Conservation (phyloP, 2,113 vertebrate species). For the Dendropsophus ebraccatus region DNA sequence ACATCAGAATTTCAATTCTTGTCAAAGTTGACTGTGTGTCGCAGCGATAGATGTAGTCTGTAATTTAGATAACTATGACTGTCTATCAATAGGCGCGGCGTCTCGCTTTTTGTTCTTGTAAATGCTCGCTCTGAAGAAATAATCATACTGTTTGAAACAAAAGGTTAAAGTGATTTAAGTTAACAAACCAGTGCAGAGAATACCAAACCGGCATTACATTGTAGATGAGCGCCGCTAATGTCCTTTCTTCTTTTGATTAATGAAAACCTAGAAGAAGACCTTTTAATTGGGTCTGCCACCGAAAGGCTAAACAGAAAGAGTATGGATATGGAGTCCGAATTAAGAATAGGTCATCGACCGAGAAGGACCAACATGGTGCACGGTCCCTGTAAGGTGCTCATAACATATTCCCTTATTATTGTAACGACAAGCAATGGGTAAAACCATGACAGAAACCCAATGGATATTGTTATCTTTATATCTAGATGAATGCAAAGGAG, state of each 20-base stretch:
- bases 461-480: no score
- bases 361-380: background rate
- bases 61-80: constrained; percentile 47
- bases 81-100: constrained; percentile 31
- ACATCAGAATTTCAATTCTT: constrained; percentile 32
- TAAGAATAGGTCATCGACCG: background rate
- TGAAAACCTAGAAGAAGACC: background rate
- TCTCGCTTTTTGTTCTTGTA: constrained; percentile 21
- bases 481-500: no score
- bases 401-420: background rate
- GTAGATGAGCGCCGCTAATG: background rate
- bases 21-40: constrained; percentile 35
- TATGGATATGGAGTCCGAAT: background rate
- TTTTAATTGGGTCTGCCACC: constrained; percentile 36
- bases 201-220: constrained; percentile 17
- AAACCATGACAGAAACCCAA: background rate
- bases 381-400: background rate
- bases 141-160: constrained; percentile 50
- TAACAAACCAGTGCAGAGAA: constrained; percentile 43
- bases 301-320: constrained; percentile 4
- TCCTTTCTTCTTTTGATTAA: constrained; percentile 23
- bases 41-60: constrained; percentile 25
- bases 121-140: constrained; percentile 41
- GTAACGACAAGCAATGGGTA: background rate
- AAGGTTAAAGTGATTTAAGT: constrained; percentile 50